Evolutionary conservation across 1,140 invertebrate genomes (phyloP).

Genomic region (Plectus sambesii): DNA sequence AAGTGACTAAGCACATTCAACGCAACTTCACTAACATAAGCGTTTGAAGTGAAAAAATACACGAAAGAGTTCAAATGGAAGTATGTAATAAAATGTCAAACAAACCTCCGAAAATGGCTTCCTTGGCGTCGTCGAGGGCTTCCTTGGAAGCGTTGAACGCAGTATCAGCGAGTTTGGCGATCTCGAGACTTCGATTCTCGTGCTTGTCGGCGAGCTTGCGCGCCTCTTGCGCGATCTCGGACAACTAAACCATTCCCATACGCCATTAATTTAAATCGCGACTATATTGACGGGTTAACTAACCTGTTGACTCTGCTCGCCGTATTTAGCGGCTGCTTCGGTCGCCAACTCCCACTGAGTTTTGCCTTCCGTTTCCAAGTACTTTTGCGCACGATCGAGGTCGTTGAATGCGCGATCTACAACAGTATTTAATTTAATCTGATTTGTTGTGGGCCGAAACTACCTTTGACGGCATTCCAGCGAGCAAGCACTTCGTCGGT

Average conservation of each 20-base stretch:
- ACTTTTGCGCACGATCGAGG: conserved; percentile 31
- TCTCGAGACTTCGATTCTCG: conserved; percentile 25
- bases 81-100: not conserved
- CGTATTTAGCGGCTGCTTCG: conserved; percentile 38
- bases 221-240: conserved; percentile 35
- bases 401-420: conserved; percentile 18
- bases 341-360: conserved; percentile 27
- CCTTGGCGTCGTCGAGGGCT: conserved; percentile 37
- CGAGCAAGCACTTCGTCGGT: conserved; percentile 19
- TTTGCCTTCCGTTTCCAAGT: conserved; percentile 38
- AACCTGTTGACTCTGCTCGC: conserved; percentile 35
- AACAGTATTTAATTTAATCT: not conserved
- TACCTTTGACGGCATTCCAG: conserved; percentile 30
- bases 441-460: conserved; percentile 6
- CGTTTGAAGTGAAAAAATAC: no score
- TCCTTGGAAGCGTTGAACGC: conserved; percentile 29
- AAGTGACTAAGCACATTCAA: no score
- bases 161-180: conserved; percentile 30
- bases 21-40: no score
- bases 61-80: no score
- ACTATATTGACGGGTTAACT: conserved; percentile 14
- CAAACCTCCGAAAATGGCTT: conserved; percentile 43
- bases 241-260: conserved; percentile 12
- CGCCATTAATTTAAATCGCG: not conserved
- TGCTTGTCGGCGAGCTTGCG: conserved; percentile 27